phyloP scores from a whole-genome alignment of 1,140 invertebrate genomes.

The Heliconius hewitsoni region DNA sequence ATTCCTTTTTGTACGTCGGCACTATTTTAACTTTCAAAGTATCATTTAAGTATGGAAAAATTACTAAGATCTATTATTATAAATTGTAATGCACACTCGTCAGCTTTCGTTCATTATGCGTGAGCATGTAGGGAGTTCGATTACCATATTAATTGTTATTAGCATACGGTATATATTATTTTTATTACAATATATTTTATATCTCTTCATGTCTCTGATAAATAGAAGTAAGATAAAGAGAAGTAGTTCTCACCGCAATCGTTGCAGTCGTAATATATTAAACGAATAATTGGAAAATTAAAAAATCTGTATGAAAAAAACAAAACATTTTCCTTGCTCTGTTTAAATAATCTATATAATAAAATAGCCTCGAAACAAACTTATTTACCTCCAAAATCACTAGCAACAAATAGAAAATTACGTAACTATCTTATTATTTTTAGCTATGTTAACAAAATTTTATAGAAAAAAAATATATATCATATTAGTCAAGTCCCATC shows the following conservation, averaged over 20 bases:
- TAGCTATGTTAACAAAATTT: not conserved
- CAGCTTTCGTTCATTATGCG: not conserved
- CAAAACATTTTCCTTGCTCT: too few species aligned
- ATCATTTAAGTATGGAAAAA: constrained; percentile 4
- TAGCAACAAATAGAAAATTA: too few species aligned
- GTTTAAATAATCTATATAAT: too few species aligned
- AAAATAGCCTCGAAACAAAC: too few species aligned
- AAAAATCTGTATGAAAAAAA: too few species aligned
- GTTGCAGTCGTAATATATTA: too few species aligned
- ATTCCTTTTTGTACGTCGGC: not conserved
- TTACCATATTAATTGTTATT: constrained; percentile 7
- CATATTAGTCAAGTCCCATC: constrained; percentile 32
- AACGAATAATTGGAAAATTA: too few species aligned
- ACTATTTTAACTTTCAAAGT: not conserved
- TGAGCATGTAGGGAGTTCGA: constrained; percentile 2
- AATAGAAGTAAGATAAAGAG: too few species aligned
- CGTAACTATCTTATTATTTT: too few species aligned
- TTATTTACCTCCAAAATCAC: too few species aligned
- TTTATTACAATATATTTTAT: not conserved
- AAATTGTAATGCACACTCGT: constrained; percentile 4
- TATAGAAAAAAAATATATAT: not conserved
- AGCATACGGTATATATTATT: not conserved
- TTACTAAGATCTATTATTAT: not conserved
- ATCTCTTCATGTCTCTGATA: not conserved
- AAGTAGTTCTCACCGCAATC: too few species aligned